Percentiles rank a stretch among this genome's conserved stretches.
phyloP scores from a whole-genome alignment of 2,797 vertebrate genomes.

The Coreius guichenoti region DNA sequence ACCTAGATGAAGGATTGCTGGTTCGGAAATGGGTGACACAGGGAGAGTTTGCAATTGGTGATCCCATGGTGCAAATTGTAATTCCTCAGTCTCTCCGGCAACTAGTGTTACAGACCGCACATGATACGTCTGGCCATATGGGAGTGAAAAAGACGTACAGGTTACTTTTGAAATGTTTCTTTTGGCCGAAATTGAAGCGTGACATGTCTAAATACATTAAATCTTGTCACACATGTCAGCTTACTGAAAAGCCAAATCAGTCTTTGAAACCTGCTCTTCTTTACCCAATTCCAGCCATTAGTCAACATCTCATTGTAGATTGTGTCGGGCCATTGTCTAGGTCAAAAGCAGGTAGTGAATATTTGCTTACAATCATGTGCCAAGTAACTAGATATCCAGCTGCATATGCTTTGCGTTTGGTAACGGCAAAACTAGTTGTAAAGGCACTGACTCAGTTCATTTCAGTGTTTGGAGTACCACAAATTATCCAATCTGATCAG shows the following conservation, averaged over 20 bases:
- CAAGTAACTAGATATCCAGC: too few species aligned
- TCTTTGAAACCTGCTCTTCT: conserved; percentile 4
- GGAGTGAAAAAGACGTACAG: not conserved
- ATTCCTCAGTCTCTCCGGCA: not conserved
- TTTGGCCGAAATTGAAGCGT: conserved; percentile 8
- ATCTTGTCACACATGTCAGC: not conserved
- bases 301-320: conserved; percentile 3
- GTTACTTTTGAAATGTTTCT: too few species aligned
- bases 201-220: not conserved
- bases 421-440: too few species aligned
- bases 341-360: too few species aligned
- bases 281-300: not conserved
- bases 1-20: too few species aligned
- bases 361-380: too few species aligned
- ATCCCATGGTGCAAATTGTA: not conserved
- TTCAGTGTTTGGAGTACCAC: too few species aligned
- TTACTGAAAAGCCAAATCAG: conserved; percentile 23
- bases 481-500: too few species aligned
- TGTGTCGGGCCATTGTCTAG: not conserved
- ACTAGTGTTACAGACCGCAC: conserved; percentile 11
- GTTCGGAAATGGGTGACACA: not conserved
- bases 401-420: too few species aligned
- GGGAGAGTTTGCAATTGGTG: too few species aligned
- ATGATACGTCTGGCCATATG: conserved; percentile 36
- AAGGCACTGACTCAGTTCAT: too few species aligned